phyloP scores from a whole-genome alignment of 2,888 invertebrate species.

The Thumatha senex region DNA sequence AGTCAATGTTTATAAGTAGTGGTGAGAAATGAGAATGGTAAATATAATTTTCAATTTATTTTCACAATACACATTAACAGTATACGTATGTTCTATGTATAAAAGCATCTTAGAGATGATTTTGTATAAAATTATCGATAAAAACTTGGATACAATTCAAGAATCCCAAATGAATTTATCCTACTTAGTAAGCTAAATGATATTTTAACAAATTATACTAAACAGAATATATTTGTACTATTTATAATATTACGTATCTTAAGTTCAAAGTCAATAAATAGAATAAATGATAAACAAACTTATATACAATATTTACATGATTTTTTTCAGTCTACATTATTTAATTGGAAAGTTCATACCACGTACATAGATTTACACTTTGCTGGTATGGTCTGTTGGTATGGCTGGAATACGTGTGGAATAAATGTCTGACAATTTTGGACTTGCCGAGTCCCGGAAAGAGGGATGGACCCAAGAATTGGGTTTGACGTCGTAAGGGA shows the following conservation, averaged over 20 bases:
- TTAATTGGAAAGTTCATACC: conserved; percentile 32
- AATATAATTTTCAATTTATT: conserved; percentile 28
- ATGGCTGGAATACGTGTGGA: too few relatives aligned
- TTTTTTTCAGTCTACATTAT: conserved; percentile 38
- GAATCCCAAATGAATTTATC: conserved; percentile 22
- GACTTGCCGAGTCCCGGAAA: too few relatives aligned
- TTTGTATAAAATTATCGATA: conserved; percentile 58
- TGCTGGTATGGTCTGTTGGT: too few relatives aligned
- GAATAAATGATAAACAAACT: conserved; percentile 19
- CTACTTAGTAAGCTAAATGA: conserved; percentile 30
- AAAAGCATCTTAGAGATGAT: conserved; percentile 69
- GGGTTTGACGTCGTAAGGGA: too few relatives aligned
- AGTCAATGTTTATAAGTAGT: too few relatives aligned
- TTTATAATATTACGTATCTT: conserved; percentile 45
- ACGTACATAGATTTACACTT: too few relatives aligned
- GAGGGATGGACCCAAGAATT: too few relatives aligned
- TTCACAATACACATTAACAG: conserved; percentile 49
- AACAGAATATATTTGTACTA: conserved; percentile 58
- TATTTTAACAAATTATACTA: conserved; percentile 31
- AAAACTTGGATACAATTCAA: conserved; percentile 29
- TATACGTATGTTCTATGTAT: conserved; percentile 51
- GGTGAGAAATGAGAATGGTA: neutral
- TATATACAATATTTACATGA: conserved; percentile 42
- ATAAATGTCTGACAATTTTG: too few relatives aligned
- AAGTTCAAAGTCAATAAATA: conserved; percentile 39